Base-by-base conservation (phyloP, 2,113 vertebrate species). In the Megalops atlanticus region DNA sequence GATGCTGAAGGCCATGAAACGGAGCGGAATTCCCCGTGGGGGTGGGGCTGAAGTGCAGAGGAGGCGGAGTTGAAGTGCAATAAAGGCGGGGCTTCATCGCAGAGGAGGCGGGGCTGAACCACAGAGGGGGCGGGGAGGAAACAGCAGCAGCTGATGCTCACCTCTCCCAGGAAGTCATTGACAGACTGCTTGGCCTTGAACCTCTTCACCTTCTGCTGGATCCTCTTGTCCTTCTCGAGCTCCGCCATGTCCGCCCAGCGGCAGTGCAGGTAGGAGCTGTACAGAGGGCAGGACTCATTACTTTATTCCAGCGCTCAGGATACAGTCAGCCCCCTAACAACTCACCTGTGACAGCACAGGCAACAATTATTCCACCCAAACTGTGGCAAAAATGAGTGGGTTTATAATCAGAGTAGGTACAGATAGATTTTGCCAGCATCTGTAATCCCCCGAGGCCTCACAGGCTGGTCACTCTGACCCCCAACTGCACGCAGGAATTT, bases 151-250 rank as follows among this genome's bases (percentile, higher is more conserved):
- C 3, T 7, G 6, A 36, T 74, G 31, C 92, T 0, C 91, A 99
- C 98, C 96, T 99, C 98, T 18, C 94, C 97, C 88, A 99, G 95
- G 88, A 99, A 99, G 90, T 92, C 98, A 92, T 96, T 98, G 87
- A 98, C 96, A 58, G 92, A 94, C 85, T 98, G 97, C 86, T 99
- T 99, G 89, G 97, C 97, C 87, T 93, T 97, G 88, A 97, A 99
- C 87, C 97, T 94, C 87, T 99, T 99, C 81, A 99, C 92, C 92
- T 99, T 99, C 93, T 99, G 98, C 79, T 99, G 97, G 90, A 99
- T 98, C 89, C 98, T 94, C 92, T 97, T 98, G 92, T 99, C 98
- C 89, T 99, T 99, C 90, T 98, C 97, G 91, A 99, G 92, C 84
- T 99, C 96, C 91, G 96, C 96, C 79, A 98, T 83, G 73, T 96